phyloP scores from a whole-genome alignment of 2,113 vertebrate species.

The Takifugu flavidus region DNA sequence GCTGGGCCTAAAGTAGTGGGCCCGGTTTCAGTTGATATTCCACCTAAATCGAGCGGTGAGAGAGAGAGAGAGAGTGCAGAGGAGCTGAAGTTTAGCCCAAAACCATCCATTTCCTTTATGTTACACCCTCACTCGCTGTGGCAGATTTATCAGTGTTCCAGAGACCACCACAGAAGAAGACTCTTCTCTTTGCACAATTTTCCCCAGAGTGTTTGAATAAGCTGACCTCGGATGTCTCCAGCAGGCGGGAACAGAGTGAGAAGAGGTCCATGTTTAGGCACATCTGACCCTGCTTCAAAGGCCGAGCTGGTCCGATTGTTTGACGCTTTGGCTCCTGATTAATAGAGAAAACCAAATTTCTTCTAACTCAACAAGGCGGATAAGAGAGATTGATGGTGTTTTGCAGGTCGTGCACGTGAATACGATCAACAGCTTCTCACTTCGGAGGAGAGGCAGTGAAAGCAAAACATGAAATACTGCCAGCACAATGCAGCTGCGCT shows the following conservation, averaged over 20 bases:
- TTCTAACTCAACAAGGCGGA: background rate
- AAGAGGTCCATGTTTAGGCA: conserved; percentile 10
- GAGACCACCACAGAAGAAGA: conserved; percentile 26
- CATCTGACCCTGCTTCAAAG: conserved; percentile 17
- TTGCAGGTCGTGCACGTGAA: background rate
- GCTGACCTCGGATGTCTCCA: background rate
- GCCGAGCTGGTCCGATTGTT: conserved; percentile 1
- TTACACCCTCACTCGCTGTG: background rate
- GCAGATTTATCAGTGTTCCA: conserved; percentile 9
- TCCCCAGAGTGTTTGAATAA: conserved; percentile 11
- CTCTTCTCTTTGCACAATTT: background rate
- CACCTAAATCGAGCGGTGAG: background rate
- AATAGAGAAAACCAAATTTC: conserved; percentile 3
- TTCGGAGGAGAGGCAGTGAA: background rate
- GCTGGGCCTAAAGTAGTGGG: too few relatives aligned
- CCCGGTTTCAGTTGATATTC: too few relatives aligned
- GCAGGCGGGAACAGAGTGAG: conserved; percentile 1
- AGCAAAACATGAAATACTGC: conserved; percentile 1
- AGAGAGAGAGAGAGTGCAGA: conserved; percentile 1
- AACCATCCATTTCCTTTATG: conserved; percentile 9
- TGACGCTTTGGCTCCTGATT: conserved; percentile 1
- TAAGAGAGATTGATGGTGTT: background rate
- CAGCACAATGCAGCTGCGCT: conserved; percentile 27
- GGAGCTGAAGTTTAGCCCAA: conserved; percentile 14
- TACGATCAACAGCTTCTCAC: conserved; percentile 2